A percentile compares a stretch with the other conserved stretches of the same genome.
Evolutionary conservation across 2,888 invertebrate species (phyloP).

Genomic region (Apotomis capreana): DNA sequence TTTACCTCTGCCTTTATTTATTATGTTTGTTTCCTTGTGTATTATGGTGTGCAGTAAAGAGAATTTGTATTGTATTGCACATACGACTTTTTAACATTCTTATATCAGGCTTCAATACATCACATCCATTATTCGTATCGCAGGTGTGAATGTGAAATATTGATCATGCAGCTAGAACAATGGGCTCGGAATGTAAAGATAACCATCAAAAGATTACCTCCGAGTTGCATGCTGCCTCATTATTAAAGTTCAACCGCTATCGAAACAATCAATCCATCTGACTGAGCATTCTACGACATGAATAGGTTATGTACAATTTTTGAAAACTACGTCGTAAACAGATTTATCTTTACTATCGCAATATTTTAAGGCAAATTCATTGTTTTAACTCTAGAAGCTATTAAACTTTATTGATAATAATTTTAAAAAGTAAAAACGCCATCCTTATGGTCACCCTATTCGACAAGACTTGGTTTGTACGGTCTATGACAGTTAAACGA

Average conservation of each 20-base stretch:
- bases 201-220: slow-evolving; percentile 21
- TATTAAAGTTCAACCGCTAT: slow-evolving; percentile 8
- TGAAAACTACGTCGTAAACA: no score
- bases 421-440: no score
- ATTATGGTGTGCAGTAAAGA: no score
- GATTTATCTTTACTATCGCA: no score
- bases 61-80: not conserved
- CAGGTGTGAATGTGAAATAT: slow-evolving; percentile 29
- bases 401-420: no score
- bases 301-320: not conserved
- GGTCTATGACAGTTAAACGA: no score
- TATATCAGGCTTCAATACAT: not conserved
- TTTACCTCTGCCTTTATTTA: no score
- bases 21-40: no score
- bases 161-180: slow-evolving; percentile 23
- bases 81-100: not conserved
- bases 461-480: no score
- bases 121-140: slow-evolving; percentile 3
- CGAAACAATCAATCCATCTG: slow-evolving; percentile 17
- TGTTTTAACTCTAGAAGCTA: no score
- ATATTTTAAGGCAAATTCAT: no score
- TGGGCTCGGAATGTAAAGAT: slow-evolving; percentile 1
- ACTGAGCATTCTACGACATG: not conserved
- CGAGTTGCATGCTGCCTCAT: slow-evolving; percentile 7
- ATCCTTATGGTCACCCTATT: no score